Base-by-base conservation (phyloP, 2,113 vertebrate species). In the Campylomormyrus numenius region DNA sequence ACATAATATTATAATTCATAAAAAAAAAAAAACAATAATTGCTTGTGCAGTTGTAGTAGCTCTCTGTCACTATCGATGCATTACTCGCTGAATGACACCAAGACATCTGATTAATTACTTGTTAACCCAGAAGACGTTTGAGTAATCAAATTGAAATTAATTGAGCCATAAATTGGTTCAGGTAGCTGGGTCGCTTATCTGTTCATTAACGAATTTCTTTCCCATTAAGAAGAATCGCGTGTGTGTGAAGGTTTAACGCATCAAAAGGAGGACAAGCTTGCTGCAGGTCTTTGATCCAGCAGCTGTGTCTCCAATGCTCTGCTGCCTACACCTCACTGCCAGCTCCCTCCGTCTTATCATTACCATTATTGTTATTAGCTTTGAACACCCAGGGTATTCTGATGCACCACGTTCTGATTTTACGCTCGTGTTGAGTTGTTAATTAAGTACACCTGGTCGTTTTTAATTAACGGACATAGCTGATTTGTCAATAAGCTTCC, bases 141-240 rank as follows among this genome's bases (percentile, higher is more conserved):
- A 52, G 85, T 52, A 52, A 52, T 87, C 85, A 52, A 52, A 52
- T 53, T 53, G 50, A 87, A 87, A 50, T 53, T 24, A 87, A 52
- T 87, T 53, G 49, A 48, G 50, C 85, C 21, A 17, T 53, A 87
- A 53, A 87, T 87, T 56, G 48, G 85, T 87, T 48, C 85, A 87
- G 85, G 85, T 53, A 87, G n/a, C 50, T 53, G 48, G 48, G 85
- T 53, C n/a, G 49, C 85, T 53, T 52, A 19, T 87, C 85, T 53
- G 49, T 52, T 53, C 85, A 53, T 35, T 53, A 87, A 87, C 50
- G 27, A 53, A 52, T 87, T 52, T 53, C 74, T 13, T 52, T 87
- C 85, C 50, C 85, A 87, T 87, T 35, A 53, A 53, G 27, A 52
- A 87, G 50, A 87, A 53, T 19, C 50, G 13, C 15, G 46, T 31